Evolutionary conservation across 2,113 vertebrate genomes (phyloP), one percentile per base, ranked within the genome.

Genomic region (Tor tambroides): DNA sequence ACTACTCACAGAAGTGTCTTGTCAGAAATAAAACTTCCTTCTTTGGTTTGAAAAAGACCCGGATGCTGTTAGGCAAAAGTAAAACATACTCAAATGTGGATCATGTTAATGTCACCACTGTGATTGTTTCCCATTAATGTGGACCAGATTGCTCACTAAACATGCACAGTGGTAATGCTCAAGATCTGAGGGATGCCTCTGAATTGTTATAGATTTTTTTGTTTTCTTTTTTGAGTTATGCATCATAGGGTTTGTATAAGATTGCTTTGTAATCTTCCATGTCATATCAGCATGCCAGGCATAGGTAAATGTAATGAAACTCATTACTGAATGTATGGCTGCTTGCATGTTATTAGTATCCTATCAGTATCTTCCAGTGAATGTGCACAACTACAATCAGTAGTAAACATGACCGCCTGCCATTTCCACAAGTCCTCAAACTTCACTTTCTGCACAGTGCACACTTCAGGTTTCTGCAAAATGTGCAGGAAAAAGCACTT

Each of bases 41-140:
- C 15, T 78, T 17, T 19, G 6, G 4, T 78, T 54, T 15, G 23
- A 46, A 46, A 78, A 30, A 8, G 26, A 17, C 26, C 46, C 54
- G 75, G 26, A 51, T 77, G 15, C 10, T 54, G 21, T 54, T 78
- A 26, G 46, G 75, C 49, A 79, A 79, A 35, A 23, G 51, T 19
- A 79, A 51, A 59, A 32, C 51, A 38, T n/a, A 14, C 4, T 21
- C 6, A 41, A 46, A 46, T 77, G 21, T 79, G 51, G 5, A 79
- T 6, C 10, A 79, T 61, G 56, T 80, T 11, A 41, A 61, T 41
- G 21, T 61, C 11, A 80, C 54, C 12, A 61, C 19, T 23, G 54
- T 5, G 10, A 56, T 3, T 56, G 49, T 79, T 79, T 79, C 17
- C 30, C 32, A 61, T 80, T 61, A 61, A 17, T 80, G 78, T 80